Evolutionary conservation across 2,113 vertebrate genomes (phyloP).

Genomic region (Lagopus leucura): DNA sequence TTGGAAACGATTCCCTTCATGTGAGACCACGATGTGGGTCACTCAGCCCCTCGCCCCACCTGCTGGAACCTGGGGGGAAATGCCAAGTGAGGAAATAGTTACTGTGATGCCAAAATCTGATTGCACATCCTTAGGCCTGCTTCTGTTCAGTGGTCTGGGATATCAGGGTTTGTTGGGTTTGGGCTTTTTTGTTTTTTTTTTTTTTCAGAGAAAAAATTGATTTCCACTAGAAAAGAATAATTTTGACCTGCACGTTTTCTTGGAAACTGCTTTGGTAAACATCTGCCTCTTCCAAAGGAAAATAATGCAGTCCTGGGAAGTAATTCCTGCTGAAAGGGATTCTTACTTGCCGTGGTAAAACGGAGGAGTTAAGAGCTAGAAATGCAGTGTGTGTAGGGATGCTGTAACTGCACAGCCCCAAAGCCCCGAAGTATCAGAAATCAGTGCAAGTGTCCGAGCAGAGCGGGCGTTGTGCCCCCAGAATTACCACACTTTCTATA

Average conservation of each 20-base stretch:
- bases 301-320: not conserved
- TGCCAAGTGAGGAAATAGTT: not conserved
- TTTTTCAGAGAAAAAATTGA: not conserved
- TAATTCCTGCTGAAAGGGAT: not conserved
- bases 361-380: not conserved
- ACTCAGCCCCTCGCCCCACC: too few relatives aligned
- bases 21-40: too few relatives aligned
- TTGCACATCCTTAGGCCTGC: not conserved
- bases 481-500: not conserved
- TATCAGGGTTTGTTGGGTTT: not conserved
- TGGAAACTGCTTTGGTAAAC: not conserved
- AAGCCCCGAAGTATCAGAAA: not conserved
- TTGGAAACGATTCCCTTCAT: too few relatives aligned
- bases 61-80: too few relatives aligned
- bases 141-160: not conserved
- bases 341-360: not conserved
- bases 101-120: not conserved
- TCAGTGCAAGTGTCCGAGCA: too few relatives aligned
- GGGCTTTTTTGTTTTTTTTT: not conserved
- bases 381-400: not conserved
- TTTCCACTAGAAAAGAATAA: not conserved
- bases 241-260: not conserved
- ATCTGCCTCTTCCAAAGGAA: not conserved
- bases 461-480: not conserved
- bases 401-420: not conserved